Base-by-base conservation (phyloP, 2,888 invertebrate species). In the Stomorhina lunata region DNA sequence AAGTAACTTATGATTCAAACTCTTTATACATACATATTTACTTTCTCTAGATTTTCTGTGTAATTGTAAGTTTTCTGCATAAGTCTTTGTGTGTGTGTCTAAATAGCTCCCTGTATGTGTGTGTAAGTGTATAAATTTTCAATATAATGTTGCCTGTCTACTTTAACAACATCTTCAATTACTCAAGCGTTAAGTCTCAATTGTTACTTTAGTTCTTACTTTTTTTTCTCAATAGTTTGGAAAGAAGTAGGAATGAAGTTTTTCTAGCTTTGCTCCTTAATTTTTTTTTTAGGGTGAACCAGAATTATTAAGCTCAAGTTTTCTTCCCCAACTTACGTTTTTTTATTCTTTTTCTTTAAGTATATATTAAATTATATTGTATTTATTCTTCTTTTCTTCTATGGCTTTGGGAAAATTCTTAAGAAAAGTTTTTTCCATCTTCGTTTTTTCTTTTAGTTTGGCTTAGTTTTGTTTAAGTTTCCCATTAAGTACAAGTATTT, bases 131-230 rank as follows among this genome's bases (percentile, higher is more conserved):
- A n/a, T 15, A 37, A 17, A 29, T 66, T 15, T 69, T 69, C 55
- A 40, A 75, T n/a, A n/a, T 69, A 50, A 50, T 71, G 71, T 61
- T 76, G 43, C 68, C 45, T 81, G 81, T 81, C 72, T 63, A 37
- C 73, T 68, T 68, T 32, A 63, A 78, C 77, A 78, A 65, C 68
- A 78, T 63, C 81, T 78, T 78, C 68, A 78, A 81, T 81, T 81
- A 81, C 77, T 81, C 73, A 78, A 81, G 73, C 81, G 73, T 78
- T 68, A 77, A 78, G 81, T 81, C 81, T 73, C 81, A 81, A 81
- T 77, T 81, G 81, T 68, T 73, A 57, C 50, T 66, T 50, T 17
- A 43, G 71, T 66, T 43, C n/a, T n/a, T n/a, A n/a, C n/a, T n/a
- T n/a, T n/a, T n/a, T n/a, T n/a, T n/a, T n/a, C n/a, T 77, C 9